A percentile compares a stretch with the other conserved stretches of the same genome.
phyloP scores from a whole-genome alignment of 2,113 vertebrate genomes.

The Halcyon senegalensis region DNA sequence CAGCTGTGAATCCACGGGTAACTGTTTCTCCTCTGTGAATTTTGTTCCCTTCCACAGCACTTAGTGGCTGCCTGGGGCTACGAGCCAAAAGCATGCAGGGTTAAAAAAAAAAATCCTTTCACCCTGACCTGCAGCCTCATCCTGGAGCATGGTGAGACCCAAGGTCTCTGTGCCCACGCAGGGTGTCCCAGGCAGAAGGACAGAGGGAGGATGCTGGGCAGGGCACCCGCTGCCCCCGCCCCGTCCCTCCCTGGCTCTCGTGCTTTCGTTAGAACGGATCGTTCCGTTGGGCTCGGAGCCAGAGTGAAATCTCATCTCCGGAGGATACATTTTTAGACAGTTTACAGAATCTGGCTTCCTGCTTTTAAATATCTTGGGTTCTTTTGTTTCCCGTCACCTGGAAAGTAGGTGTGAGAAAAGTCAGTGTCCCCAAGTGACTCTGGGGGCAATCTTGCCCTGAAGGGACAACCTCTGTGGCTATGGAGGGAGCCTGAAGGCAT shows the following conservation, averaged over 20 bases:
- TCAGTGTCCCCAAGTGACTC: background rate
- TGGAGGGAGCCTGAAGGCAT: background rate
- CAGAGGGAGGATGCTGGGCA: background rate
- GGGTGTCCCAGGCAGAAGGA: background rate
- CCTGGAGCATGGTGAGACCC: rapidly evolving
- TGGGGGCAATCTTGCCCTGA: rapidly evolving
- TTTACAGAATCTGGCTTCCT: slow-evolving; percentile 58
- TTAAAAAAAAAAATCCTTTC: background rate
- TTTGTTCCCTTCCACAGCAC: rapidly evolving
- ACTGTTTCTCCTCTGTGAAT: background rate
- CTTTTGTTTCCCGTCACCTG: slow-evolving; percentile 48
- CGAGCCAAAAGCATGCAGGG: rapidly evolving
- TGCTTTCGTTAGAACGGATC: rapidly evolving
- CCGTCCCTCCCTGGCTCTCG: background rate
- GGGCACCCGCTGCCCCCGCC: rapidly evolving
- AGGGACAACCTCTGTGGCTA: background rate
- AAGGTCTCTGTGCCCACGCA: background rate
- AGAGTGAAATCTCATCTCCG: slow-evolving; percentile 18
- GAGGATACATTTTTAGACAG: slow-evolving; percentile 14
- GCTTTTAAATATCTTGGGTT: background rate
- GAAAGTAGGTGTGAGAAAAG: background rate
- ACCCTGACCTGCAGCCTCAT: background rate
- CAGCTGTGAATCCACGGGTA: background rate
- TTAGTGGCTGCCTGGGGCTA: background rate
- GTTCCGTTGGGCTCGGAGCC: background rate